phyloP scores from a whole-genome alignment of 1,140 invertebrate genomes.

The Schlechtendalia chinensis region DNA sequence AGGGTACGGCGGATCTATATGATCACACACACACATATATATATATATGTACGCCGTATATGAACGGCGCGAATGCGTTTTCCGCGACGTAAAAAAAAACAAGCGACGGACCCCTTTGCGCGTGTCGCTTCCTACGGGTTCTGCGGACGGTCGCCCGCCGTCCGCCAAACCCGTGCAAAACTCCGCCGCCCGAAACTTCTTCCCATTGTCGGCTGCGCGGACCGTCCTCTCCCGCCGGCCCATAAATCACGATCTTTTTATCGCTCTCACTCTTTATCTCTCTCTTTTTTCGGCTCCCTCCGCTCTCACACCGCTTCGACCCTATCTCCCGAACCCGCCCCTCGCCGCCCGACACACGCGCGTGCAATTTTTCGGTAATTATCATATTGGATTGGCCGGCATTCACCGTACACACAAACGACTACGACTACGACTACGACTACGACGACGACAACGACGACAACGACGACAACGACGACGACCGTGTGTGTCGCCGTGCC shows the following conservation, averaged over 20 bases:
- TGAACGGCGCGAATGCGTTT: too few relatives aligned
- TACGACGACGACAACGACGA: neutral
- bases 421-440: neutral
- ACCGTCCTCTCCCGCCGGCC: neutral
- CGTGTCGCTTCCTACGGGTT: too few relatives aligned
- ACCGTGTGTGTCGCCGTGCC: neutral
- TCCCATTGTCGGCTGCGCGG: conserved; percentile 34
- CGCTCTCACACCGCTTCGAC: conserved; percentile 6
- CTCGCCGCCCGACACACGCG: neutral
- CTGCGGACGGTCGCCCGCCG: conserved; percentile 21
- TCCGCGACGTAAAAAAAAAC: too few relatives aligned
- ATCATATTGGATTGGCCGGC: conserved; percentile 49
- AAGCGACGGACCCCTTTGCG: too few relatives aligned
- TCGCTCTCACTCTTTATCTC: neutral
- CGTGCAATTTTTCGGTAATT: conserved; percentile 47
- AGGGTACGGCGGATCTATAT: too few relatives aligned
- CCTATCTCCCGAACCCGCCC: neutral
- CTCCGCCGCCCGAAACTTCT: conserved; percentile 32
- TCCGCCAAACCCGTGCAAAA: conserved; percentile 20
- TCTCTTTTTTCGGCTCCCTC: conserved; percentile 13
- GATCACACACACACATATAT: neutral
- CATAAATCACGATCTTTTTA: conserved; percentile 47
- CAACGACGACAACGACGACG: neutral
- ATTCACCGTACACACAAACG: too few relatives aligned
- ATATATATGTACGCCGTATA: neutral